Conservation (phyloP, 1,140 invertebrate genomes). For the Cyphomyrmex costatus region DNA sequence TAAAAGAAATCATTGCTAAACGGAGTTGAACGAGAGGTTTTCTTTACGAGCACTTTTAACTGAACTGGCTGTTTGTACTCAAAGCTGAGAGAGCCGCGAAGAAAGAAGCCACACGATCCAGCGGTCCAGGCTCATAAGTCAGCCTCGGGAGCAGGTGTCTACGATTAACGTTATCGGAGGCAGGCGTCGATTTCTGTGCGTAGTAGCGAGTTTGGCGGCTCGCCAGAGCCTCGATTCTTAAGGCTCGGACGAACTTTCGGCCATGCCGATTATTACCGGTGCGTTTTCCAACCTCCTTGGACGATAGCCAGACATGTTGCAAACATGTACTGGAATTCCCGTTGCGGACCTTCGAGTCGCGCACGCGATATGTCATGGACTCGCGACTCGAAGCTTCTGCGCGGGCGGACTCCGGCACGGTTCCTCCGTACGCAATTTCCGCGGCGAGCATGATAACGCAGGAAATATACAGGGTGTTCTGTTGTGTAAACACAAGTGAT, state of each 20-base stretch:
- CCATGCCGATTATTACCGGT: slow-evolving; percentile 76
- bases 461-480: not conserved
- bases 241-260: slow-evolving; percentile 78
- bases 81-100: not conserved
- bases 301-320: slow-evolving; percentile 78
- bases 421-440: slow-evolving; percentile 1
- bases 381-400: slow-evolving; percentile 17
- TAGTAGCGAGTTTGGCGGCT: slow-evolving; percentile 65
- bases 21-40: not conserved
- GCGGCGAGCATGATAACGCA: slow-evolving; percentile 33
- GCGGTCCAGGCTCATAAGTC: slow-evolving; percentile 75
- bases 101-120: slow-evolving; percentile 54
- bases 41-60: not conserved
- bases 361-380: slow-evolving; percentile 49
- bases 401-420: slow-evolving; percentile 12
- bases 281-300: slow-evolving; percentile 81
- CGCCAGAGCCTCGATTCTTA: slow-evolving; percentile 74
- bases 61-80: not conserved
- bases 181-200: slow-evolving; percentile 66
- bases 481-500: not conserved
- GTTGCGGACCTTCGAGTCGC: slow-evolving; percentile 67
- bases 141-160: slow-evolving; percentile 73
- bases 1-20: not conserved
- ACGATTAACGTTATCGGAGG: slow-evolving; percentile 77
- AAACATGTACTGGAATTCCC: slow-evolving; percentile 75